phyloP scores from a whole-genome alignment of 2,888 invertebrate species.

The Acronicta psi region DNA sequence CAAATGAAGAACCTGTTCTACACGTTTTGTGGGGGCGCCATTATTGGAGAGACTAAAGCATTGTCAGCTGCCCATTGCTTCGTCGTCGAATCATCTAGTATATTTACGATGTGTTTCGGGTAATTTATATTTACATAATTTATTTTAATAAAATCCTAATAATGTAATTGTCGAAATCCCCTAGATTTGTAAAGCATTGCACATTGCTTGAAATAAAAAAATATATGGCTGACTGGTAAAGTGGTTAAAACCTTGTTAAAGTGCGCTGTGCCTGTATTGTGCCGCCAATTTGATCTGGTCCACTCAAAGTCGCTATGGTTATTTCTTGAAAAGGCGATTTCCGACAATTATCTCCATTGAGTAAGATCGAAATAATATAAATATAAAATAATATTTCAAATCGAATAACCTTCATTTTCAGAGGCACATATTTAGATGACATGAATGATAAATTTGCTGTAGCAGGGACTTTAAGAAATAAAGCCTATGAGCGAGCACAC shows the following conservation, averaged over 20 bases:
- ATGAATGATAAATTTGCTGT: slow-evolving; percentile 22
- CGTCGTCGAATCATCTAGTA: not conserved
- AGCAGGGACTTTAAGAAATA: slow-evolving; percentile 25
- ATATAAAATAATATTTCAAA: not conserved
- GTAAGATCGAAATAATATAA: too few relatives aligned
- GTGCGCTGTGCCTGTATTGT: too few relatives aligned
- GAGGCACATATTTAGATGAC: not conserved
- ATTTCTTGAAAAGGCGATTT: too few relatives aligned
- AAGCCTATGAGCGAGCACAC: not conserved
- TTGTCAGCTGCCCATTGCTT: slow-evolving; percentile 45
- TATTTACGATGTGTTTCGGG: not conserved
- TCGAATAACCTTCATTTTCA: slow-evolving; percentile 6
- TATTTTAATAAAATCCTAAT: too few relatives aligned
- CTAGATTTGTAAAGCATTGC: too few relatives aligned
- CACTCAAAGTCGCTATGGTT: too few relatives aligned
- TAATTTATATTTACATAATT: not conserved
- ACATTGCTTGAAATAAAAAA: too few relatives aligned
- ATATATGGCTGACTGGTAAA: too few relatives aligned
- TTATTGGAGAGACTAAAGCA: slow-evolving; percentile 28
- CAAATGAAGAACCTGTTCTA: not conserved
- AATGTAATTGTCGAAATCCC: too few relatives aligned
- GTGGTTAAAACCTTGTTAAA: too few relatives aligned
- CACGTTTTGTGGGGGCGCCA: slow-evolving; percentile 40
- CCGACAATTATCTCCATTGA: too few relatives aligned
- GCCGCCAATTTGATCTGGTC: too few relatives aligned